Evolutionary conservation across 1,140 invertebrate genomes (phyloP).

Genomic region (Lamellibrachia luymesi): DNA sequence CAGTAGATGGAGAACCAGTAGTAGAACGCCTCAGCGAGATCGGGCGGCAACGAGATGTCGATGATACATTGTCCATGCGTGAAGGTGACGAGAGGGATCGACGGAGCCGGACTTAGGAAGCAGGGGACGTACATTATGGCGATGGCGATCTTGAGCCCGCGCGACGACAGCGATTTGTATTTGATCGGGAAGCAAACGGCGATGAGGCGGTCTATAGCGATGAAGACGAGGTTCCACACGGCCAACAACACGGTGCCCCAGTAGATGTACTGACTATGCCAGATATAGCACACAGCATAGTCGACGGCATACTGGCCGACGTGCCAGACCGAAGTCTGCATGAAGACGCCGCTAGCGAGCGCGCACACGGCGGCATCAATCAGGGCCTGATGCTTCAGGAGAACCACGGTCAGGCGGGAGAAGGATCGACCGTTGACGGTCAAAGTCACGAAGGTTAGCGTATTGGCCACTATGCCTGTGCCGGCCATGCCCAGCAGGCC

Average conservation of each 20-base stretch:
- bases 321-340: slow-evolving; percentile 21
- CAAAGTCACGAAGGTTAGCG: background rate
- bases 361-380: slow-evolving; percentile 19
- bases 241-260: slow-evolving; percentile 17
- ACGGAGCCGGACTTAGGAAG: slow-evolving; percentile 9
- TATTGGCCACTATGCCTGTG: background rate
- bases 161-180: background rate
- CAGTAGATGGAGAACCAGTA: slow-evolving; percentile 15
- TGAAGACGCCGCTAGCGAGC: slow-evolving; percentile 3
- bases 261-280: slow-evolving; percentile 23
- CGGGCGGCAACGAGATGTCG: background rate
- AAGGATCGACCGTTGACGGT: background rate
- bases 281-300: slow-evolving; percentile 16
- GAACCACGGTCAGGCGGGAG: slow-evolving; percentile 8
- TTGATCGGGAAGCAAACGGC: slow-evolving; percentile 17
- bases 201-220: slow-evolving; percentile 19
- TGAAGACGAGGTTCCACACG: slow-evolving; percentile 21
- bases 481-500: background rate
- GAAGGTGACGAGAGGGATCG: background rate
- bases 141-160: background rate
- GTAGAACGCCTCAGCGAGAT: background rate
- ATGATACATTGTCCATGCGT: background rate
- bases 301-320: slow-evolving; percentile 15
- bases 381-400: slow-evolving; percentile 14
- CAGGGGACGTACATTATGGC: slow-evolving; percentile 11